Conservation (phyloP, 2,888 invertebrate genomes). For the Lampropteryx suffumata region DNA sequence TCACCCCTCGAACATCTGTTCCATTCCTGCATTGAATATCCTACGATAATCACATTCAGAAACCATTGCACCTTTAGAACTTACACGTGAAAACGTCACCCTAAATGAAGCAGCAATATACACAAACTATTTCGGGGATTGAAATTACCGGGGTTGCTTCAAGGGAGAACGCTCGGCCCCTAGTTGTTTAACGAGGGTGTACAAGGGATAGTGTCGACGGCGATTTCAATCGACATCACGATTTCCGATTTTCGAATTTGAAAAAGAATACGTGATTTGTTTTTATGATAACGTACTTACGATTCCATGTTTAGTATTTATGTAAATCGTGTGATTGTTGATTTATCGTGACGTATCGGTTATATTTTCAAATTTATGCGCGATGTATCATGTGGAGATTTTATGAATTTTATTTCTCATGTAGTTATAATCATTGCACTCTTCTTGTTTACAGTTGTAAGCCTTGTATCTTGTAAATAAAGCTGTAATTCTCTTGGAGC, state of each 20-base stretch:
- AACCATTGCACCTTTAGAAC: conserved; percentile 17
- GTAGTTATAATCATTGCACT: too few species aligned
- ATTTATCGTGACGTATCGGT: too few species aligned
- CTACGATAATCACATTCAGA: conserved; percentile 35
- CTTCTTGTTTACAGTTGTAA: too few species aligned
- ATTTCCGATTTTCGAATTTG: conserved; percentile 24
- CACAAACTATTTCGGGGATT: conserved; percentile 9
- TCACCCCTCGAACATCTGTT: conserved; percentile 69
- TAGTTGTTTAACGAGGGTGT: conserved; percentile 28
- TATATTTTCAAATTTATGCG: too few species aligned
- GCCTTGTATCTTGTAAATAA: not conserved
- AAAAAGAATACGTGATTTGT: conserved; percentile 26
- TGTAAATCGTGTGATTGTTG: conserved; percentile 7
- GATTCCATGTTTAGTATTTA: conserved; percentile 1
- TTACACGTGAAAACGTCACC: conserved; percentile 12
- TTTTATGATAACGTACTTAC: conserved; percentile 2
- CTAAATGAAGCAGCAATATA: conserved; percentile 23
- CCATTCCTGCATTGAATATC: conserved; percentile 8
- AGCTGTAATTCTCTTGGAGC: not conserved
- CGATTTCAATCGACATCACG: conserved; percentile 13
- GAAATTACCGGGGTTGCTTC: conserved; percentile 2
- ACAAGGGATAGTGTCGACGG: conserved; percentile 27
- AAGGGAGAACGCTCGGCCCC: conserved; percentile 20
- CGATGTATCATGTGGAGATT: too few species aligned
- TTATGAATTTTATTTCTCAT: too few species aligned